Evolutionary conservation across 2,113 vertebrate species (phyloP).

Genomic region (Zonotrichia leucophrys): DNA sequence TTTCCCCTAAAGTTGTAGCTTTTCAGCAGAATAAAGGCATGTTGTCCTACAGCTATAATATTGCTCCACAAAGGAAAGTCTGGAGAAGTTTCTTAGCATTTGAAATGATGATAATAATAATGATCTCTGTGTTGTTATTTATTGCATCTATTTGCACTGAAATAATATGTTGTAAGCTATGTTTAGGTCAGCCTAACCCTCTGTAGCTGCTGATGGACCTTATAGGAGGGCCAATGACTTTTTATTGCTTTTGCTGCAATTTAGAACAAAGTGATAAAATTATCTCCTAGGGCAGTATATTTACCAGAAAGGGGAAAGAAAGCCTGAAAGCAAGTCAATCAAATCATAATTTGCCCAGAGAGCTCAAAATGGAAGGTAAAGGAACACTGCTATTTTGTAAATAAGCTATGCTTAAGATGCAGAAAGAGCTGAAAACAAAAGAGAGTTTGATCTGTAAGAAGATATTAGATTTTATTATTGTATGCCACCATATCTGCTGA

Average conservation of each 20-base stretch:
- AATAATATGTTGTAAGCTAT: not conserved
- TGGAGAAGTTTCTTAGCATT: not conserved
- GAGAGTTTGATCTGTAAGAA: not conserved
- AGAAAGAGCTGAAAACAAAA: conserved; percentile 3
- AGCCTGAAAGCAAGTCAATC: not conserved
- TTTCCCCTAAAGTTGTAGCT: not conserved
- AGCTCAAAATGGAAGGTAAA: not conserved
- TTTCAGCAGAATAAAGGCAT: not conserved
- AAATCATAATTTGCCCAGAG: not conserved
- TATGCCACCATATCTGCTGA: not conserved
- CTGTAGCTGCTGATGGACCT: not conserved
- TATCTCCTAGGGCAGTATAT: not conserved
- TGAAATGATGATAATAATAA: not conserved
- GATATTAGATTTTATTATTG: conserved; percentile 8
- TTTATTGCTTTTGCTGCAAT: not conserved
- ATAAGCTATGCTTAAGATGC: not conserved
- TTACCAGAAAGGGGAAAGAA: not conserved
- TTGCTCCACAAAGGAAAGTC: not conserved
- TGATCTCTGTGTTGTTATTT: not conserved
- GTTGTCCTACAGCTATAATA: not conserved
- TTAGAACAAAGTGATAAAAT: not conserved
- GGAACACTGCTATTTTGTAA: not conserved
- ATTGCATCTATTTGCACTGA: not conserved
- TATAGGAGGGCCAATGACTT: fast-evolving
- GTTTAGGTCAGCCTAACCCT: not conserved